Evolutionary conservation across 2,888 invertebrate genomes (phyloP), one percentile per base, ranked within the genome.

Genomic region (Diarsia mendica): DNA sequence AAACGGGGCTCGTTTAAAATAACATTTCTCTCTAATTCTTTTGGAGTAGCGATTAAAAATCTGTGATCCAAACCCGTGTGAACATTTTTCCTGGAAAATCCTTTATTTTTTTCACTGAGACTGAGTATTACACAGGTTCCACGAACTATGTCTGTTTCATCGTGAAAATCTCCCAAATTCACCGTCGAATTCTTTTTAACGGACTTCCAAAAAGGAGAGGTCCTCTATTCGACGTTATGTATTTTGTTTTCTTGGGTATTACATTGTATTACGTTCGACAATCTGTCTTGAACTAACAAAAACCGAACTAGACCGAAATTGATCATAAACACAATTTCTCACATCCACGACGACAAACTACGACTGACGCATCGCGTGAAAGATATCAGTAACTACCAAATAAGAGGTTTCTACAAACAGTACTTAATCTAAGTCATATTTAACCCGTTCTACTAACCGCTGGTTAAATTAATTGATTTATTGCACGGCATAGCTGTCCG

Each of bases 381-480:
- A 82, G 46, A 63, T 68, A 44, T 79, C 60, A 72, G 28, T 39
- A 60, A 55, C 44, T 58, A 23, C 10, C 23, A 68, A 79, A 79
- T 69, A 72, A 70, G 63, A 72, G 15, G 44, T 67, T 44, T 70
- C 67, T 49, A 73, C 72, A 76, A 70, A 72, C 61, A 72, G 63
- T 71, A 75, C 67, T 75, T 71, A 71, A 71, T 70, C 51, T 60
- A 68, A 58, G 72, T 49, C 51, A 72, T 67, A 72, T 72, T 80
- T 72, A 84, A 81, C 84, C 75, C 84, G 81, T 81, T 71, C 83
- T 53, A 58, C 79, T 87, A 87, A 84, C 87, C 85, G 83, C 84
- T 82, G 87, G 87, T 88, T 89, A 89, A 86, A 87, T 84, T 91
- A 92, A 92, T 93, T 93, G 91, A 93, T 93, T 93, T 93, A 93